Conservation (phyloP, 2,113 vertebrate genomes). For the Phocoena sinus region DNA sequence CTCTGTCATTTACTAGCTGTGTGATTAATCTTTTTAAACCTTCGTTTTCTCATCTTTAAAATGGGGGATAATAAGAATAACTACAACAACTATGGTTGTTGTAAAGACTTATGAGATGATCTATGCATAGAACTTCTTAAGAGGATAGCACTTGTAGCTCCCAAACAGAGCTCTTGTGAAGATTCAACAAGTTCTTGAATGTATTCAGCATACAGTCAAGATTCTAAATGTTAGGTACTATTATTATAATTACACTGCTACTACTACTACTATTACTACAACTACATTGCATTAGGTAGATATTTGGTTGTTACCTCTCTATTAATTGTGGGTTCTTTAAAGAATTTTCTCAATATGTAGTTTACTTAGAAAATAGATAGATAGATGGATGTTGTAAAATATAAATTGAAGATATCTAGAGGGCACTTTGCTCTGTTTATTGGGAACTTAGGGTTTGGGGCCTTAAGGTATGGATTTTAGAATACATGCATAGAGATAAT, state of each 20-base stretch:
- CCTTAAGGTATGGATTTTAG: neutral
- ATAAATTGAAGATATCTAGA: neutral
- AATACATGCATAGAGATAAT: neutral
- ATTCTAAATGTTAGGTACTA: neutral
- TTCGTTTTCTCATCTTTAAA: neutral
- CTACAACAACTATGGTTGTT: neutral
- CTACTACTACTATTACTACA: neutral
- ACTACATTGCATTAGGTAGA: neutral
- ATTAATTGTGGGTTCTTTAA: neutral
- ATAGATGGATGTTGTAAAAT: neutral
- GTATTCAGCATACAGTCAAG: neutral
- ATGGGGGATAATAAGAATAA: neutral
- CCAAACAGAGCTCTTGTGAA: neutral
- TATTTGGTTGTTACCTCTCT: neutral
- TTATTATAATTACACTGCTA: neutral
- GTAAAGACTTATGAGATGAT: neutral
- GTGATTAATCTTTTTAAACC: neutral
- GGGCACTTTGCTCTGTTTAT: neutral
- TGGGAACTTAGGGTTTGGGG: neutral
- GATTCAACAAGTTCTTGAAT: neutral
- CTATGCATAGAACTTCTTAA: neutral
- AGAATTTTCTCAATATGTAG: neutral
- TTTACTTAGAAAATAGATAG: neutral
- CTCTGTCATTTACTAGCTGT: neutral
- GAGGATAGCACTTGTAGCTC: neutral